Base-by-base conservation (phyloP, 2,113 vertebrate species). In the Neopipo cinnamomea region DNA sequence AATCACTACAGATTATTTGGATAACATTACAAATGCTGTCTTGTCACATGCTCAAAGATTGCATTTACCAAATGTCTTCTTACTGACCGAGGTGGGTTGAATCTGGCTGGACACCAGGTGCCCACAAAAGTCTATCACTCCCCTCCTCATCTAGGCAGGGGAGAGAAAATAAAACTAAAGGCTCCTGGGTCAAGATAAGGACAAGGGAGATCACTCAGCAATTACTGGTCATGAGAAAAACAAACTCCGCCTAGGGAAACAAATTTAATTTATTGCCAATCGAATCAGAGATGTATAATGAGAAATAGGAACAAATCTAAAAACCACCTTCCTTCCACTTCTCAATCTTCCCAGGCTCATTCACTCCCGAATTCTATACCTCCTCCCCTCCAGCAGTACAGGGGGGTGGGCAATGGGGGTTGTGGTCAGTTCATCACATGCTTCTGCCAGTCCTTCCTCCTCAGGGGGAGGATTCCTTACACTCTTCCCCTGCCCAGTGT, bases 1-100 rank as follows among this genome's bases (percentile, higher is more conserved):
- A 91, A 95, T 92, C 68, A 17, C 76, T 80, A 16, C 55, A 89
- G 94, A 89, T 95, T 94, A 91, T 91, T 31, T 44, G 93, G 83
- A 88, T 93, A 91, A 91, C 68, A 61, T 81, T 75, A 78, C 73
- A 95, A 94, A 92, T 73, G 55, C 59, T 18, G 1, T 88, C n/a
- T 73, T 90, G 72, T 67, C 76, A 73, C 14, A 8, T 11, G 31
- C 47, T 75, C 49, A 66, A 88, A 83, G 50, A 90, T 2, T 50
- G 61, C 27, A 27, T 21, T 93, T 73, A 49, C 22, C 66, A 77
- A 94, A 88, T 73, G 2, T 27, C 67, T 35, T 70, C 62, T 80
- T 70, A 70, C 21, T 55, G 63, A 35, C n/a, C 41, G n/a, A 46
- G 28, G 20, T 87, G 49, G 12, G 15, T 52, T 73, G 73, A 73